A percentile compares a stretch with the other conserved stretches of the same genome.
These are phyloP conservation scores for Tetheella fluctuosa DNA, from an alignment of 2,888 invertebrate genomes.

Conservation along the genomic window DNA sequence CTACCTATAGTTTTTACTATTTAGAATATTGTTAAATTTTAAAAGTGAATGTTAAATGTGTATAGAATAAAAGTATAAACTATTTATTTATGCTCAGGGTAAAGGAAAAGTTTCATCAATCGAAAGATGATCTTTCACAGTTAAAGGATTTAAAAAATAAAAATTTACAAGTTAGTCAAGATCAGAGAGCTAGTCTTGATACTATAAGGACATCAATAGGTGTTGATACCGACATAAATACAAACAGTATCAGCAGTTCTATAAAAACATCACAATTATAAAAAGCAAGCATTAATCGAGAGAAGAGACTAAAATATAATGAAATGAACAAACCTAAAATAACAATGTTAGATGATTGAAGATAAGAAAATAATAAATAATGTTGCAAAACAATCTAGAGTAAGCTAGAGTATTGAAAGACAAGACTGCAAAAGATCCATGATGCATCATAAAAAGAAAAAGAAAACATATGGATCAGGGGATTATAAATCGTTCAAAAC, in stretches of 20 bases:
- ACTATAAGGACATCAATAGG: constrained; percentile 52
- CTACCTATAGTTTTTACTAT: background rate
- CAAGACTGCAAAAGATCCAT: background rate
- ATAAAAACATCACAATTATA: constrained; percentile 19
- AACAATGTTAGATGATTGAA: background rate
- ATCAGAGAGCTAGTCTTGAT: constrained; percentile 55
- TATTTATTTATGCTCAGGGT: constrained; percentile 55
- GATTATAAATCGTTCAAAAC: background rate
- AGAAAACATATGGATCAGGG: background rate
- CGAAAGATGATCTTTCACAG: constrained; percentile 37
- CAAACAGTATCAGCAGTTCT: constrained; percentile 30
- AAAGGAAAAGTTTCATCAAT: constrained; percentile 47
- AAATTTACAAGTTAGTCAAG: constrained; percentile 31
- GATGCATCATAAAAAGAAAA: background rate
- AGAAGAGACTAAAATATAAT: background rate
- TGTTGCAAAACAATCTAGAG: background rate
- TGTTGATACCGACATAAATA: constrained; percentile 39
- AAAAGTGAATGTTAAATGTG: no score
- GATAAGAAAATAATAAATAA: background rate
- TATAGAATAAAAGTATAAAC: background rate
- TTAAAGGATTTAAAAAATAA: constrained; percentile 35
- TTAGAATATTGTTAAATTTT: background rate
- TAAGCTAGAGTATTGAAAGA: background rate
- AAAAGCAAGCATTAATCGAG: background rate
- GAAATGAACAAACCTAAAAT: background rate